Evolutionary conservation across 2,113 vertebrate genomes (phyloP), one percentile per base, ranked within the genome.

Genomic region (Reinhardtius hippoglossoides): DNA sequence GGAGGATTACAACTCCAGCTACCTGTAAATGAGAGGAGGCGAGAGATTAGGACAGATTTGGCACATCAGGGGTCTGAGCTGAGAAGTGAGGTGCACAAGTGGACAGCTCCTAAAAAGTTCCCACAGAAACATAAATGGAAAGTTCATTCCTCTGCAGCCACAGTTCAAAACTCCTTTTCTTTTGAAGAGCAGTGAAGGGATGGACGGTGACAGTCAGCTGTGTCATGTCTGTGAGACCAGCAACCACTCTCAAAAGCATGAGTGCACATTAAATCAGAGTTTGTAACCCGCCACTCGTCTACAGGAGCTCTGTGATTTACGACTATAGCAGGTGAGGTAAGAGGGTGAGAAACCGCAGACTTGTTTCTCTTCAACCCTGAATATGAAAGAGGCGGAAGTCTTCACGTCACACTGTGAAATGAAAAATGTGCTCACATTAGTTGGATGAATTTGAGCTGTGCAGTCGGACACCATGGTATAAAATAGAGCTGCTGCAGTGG

Each of bases 21-120:
- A 92, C 84, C 91, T 93, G 88, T 1, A 21, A 75, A 42, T 16
- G 21, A 66, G n/a, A 70, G 10, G 56, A 52, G 13, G 61, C 2
- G 10, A 0, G 50, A 83, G n/a, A 21, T 48, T 31, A 76, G 24
- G 3, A 48, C 0, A 9, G 0, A 6, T 24, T 15, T 10, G 21
- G 57, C 16, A 2, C 26, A 16, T 27, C 55, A 31, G 20, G 37
- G 8, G 42, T 37, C 13, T 55, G 20, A 50, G 26, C 40, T 20
- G 46, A 20, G 42, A 76, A 56, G 13, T 44, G 18, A 40, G 21
- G 59, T 1, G 14, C 75, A 75, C 44, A 16, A 7, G 10, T 18
- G 37, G 18, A 50, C 14, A 27, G 23, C 44, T 44, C 40, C 23
- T 5, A 42, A 21, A n/a, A 59, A 2, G 59, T 27, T 42, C 40